These are phyloP conservation scores for Clostera curtula DNA, from an alignment of 2,888 invertebrate genomes.

Conservation along the genomic window DNA sequence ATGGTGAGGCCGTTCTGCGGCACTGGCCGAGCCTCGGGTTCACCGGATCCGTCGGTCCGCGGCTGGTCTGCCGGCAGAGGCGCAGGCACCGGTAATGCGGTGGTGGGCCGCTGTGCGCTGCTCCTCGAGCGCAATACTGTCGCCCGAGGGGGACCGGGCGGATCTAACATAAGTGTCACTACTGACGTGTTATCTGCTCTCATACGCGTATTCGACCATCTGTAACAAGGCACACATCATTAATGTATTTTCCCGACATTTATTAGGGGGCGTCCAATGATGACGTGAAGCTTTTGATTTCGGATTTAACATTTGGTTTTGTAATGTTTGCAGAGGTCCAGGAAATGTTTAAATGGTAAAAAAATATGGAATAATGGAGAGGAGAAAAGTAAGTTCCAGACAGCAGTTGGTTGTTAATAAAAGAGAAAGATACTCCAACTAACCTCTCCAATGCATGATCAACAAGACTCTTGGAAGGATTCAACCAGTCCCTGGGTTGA, in stretches of 20 bases:
- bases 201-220: conserved; percentile 89
- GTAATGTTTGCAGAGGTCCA: too few relatives aligned
- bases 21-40: conserved; percentile 25
- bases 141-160: conserved; percentile 85
- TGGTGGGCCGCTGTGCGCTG: conserved; percentile 22
- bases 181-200: conserved; percentile 98
- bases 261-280: too few relatives aligned
- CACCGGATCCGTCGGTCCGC: too few relatives aligned
- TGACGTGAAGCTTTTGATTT: too few relatives aligned
- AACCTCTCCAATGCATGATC: conserved; percentile 81
- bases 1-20: conserved; percentile 66
- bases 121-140: conserved; percentile 72
- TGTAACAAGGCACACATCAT: conserved; percentile 26
- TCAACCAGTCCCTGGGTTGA: conserved; percentile 80
- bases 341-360: too few relatives aligned
- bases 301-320: too few relatives aligned
- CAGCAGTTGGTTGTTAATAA: neutral
- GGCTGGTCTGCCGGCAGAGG: too few relatives aligned
- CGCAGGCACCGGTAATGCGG: conserved; percentile 19
- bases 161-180: conserved; percentile 92
- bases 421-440: conserved; percentile 2
- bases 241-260: too few relatives aligned
- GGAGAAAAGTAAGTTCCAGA: neutral
- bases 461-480: conserved; percentile 94
- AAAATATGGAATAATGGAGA: too few relatives aligned